Percentiles rank a stretch among this genome's conserved stretches.
These are phyloP conservation scores for Heliconius ethilla DNA, from an alignment of 2,888 invertebrate species.

Conservation along the genomic window DNA sequence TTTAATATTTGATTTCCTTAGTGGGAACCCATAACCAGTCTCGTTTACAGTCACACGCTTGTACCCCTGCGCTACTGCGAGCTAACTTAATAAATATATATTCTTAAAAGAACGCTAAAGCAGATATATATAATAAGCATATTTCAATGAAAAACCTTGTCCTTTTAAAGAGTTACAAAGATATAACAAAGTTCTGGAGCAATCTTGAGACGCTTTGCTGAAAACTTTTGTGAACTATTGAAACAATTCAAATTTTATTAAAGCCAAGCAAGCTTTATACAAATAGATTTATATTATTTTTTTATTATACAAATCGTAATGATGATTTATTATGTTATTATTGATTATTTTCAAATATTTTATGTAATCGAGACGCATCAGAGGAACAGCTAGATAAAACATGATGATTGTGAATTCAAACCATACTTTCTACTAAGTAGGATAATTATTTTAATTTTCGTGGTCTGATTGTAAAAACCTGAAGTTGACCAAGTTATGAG, in stretches of 20 bases:
- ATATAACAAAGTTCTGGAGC: constrained; percentile 23
- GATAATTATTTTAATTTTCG: too few relatives aligned
- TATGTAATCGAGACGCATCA: too few relatives aligned
- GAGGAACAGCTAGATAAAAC: too few relatives aligned
- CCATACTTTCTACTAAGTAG: too few relatives aligned
- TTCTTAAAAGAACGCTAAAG: background rate
- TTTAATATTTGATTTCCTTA: too few relatives aligned
- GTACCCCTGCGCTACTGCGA: background rate
- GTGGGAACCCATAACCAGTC: background rate
- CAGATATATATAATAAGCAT: background rate
- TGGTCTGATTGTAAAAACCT: too few relatives aligned
- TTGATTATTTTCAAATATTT: too few relatives aligned
- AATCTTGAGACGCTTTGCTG: constrained; percentile 25
- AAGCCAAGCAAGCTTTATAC: background rate
- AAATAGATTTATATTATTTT: constrained; percentile 5
- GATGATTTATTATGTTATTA: too few relatives aligned
- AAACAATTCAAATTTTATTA: constrained; percentile 13
- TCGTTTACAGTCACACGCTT: background rate
- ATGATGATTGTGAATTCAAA: too few relatives aligned
- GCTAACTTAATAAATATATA: background rate
- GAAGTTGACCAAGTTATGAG: background rate
- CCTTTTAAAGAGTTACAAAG: constrained; percentile 8
- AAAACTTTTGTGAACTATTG: constrained; percentile 18
- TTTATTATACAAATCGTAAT: background rate
- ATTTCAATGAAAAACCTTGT: constrained; percentile 7